phyloP scores from a whole-genome alignment of 1,140 invertebrate species.

The Kradibia gibbosae region DNA sequence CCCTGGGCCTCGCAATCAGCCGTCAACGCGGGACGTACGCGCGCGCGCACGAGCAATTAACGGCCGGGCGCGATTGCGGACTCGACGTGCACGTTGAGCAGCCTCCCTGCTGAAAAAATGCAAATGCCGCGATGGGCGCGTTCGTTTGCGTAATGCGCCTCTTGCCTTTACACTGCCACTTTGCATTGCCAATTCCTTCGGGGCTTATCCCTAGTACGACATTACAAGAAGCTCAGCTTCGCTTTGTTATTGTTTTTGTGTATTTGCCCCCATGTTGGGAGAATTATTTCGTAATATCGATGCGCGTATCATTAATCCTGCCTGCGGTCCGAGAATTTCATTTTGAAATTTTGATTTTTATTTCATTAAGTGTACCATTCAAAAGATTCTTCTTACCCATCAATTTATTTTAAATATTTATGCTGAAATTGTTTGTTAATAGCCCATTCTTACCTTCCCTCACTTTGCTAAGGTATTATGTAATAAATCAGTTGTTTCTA shows the following conservation, averaged over 20 bases:
- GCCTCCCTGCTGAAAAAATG: too few relatives aligned
- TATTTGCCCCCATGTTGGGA: too few relatives aligned
- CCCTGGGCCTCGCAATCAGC: not conserved
- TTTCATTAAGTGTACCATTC: too few relatives aligned
- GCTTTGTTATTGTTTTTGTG: too few relatives aligned
- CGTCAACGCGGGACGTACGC: slow-evolving; percentile 17
- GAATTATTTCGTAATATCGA: not conserved
- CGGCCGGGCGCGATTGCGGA: not conserved
- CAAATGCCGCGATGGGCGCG: not conserved
- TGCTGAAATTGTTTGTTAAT: too few relatives aligned
- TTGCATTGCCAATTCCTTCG: not conserved
- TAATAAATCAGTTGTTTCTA: too few relatives aligned
- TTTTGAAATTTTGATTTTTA: not conserved
- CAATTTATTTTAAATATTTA: too few relatives aligned
- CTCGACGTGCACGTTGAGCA: too few relatives aligned
- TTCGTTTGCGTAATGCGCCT: not conserved
- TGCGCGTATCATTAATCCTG: not conserved
- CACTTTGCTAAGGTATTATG: too few relatives aligned
- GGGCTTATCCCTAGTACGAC: not conserved
- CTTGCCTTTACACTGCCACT: not conserved
- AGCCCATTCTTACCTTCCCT: too few relatives aligned
- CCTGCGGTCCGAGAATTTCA: not conserved
- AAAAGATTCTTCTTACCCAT: too few relatives aligned
- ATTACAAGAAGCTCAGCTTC: too few relatives aligned
- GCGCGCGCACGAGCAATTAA: slow-evolving; percentile 15